Conservation (phyloP, 2,797 vertebrate genomes). For the Sebastolobus alascanus region DNA sequence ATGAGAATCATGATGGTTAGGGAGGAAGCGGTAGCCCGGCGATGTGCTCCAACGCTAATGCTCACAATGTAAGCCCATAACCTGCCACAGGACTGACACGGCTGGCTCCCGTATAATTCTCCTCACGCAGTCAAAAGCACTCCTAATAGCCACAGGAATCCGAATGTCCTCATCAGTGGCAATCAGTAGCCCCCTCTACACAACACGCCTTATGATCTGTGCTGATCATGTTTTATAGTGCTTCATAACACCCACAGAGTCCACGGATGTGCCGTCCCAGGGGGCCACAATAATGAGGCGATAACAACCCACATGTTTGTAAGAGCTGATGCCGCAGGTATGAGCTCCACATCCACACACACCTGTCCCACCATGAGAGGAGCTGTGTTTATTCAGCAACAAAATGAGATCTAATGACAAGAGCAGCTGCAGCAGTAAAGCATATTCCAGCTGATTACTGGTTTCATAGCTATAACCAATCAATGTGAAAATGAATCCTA, state of each 20-base stretch:
- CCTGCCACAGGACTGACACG: conserved; percentile 26
- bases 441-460: neutral
- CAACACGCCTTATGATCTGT: conserved; percentile 34
- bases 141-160: conserved; percentile 40
- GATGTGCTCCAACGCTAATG: conserved; percentile 32
- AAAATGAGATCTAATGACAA: conserved; percentile 26
- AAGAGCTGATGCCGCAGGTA: conserved; percentile 38
- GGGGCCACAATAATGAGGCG: conserved; percentile 35
- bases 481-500: neutral
- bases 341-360: conserved; percentile 12
- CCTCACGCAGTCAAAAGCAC: conserved; percentile 35
- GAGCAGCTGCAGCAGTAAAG: conserved; percentile 17
- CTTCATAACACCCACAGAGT: conserved; percentile 47
- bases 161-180: conserved; percentile 53
- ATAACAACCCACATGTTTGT: conserved; percentile 52
- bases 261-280: conserved; percentile 13
- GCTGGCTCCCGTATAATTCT: conserved; percentile 18
- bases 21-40: neutral
- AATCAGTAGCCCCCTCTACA: conserved; percentile 37
- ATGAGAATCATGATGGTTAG: neutral
- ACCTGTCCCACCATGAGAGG: conserved; percentile 3
- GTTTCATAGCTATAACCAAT: conserved; percentile 4
- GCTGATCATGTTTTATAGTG: conserved; percentile 50
- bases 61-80: conserved; percentile 32
- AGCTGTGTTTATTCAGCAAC: conserved; percentile 7